These are phyloP conservation scores for Embidobia sp. DNA, from an alignment of 2,888 invertebrate genomes.

Conservation along the genomic window DNA sequence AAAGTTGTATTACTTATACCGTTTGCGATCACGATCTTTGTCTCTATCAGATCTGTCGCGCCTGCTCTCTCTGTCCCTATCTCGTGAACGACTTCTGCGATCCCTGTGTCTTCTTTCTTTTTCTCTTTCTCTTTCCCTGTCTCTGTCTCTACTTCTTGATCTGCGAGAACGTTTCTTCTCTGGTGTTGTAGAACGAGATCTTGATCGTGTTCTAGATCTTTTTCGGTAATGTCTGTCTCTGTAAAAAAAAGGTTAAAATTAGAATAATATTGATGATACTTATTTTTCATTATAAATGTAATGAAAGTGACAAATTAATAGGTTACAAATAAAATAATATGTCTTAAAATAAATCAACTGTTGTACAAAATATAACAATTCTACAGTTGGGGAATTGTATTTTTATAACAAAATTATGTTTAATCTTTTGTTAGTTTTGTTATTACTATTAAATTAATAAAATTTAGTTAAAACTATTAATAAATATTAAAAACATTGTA, in stretches of 20 bases:
- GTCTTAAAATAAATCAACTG: no score
- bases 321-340: no score
- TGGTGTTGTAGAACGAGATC: slow-evolving; percentile 84
- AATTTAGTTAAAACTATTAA: no score
- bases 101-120: slow-evolving; percentile 84
- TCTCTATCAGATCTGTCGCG: slow-evolving; percentile 49
- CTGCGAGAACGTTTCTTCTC: slow-evolving; percentile 84
- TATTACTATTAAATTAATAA: no score
- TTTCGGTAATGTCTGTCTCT: slow-evolving; percentile 82
- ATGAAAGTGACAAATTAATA: no score
- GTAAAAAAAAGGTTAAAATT: slow-evolving; percentile 47
- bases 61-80: slow-evolving; percentile 83
- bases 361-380: no score
- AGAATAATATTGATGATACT: no score
- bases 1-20: slow-evolving; percentile 74
- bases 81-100: slow-evolving; percentile 86
- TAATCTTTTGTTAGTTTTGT: no score
- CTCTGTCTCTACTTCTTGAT: slow-evolving; percentile 84
- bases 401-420: no score
- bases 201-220: slow-evolving; percentile 84
- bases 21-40: slow-evolving; percentile 81
- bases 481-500: no score
- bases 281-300: no score
- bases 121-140: slow-evolving; percentile 83
- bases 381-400: no score